Evolutionary conservation across 2,797 vertebrate species (phyloP).

Genomic region (Pseudopleuronectes americanus): DNA sequence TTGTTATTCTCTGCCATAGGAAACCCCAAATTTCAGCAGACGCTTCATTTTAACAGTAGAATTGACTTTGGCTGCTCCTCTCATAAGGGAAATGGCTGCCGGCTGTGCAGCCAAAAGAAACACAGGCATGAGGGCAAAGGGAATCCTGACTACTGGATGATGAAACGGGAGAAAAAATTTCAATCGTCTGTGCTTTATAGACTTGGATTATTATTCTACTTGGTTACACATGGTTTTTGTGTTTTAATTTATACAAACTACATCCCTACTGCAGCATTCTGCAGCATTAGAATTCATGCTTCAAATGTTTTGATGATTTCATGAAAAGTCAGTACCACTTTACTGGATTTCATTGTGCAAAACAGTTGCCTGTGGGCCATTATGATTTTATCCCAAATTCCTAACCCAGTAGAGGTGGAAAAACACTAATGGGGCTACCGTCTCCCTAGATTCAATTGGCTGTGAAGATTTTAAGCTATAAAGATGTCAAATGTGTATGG

Average conservation of each 20-base stretch:
- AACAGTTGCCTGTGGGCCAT: constrained; percentile 31
- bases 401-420: constrained; percentile 51
- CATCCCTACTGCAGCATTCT: neutral
- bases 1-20: constrained; percentile 51
- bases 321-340: constrained; percentile 15
- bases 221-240: neutral
- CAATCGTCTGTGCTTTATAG: constrained; percentile 35
- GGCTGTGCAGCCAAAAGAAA: constrained; percentile 77
- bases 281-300: neutral
- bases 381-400: constrained; percentile 45
- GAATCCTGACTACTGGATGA: constrained; percentile 73
- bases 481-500: constrained; percentile 57
- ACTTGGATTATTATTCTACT: constrained; percentile 27
- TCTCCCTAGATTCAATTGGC: constrained; percentile 58
- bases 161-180: constrained; percentile 68
- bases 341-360: constrained; percentile 29
- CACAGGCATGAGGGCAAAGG: constrained; percentile 71
- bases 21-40: constrained; percentile 70
- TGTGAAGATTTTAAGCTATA: constrained; percentile 60
- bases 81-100: constrained; percentile 72
- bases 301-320: constrained; percentile 9
- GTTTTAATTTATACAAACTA: constrained; percentile 9
- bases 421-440: constrained; percentile 46
- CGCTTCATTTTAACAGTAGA: constrained; percentile 60
- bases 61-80: constrained; percentile 83